phyloP scores from a whole-genome alignment of 2,113 vertebrate genomes.

The Geothlypis trichas region DNA sequence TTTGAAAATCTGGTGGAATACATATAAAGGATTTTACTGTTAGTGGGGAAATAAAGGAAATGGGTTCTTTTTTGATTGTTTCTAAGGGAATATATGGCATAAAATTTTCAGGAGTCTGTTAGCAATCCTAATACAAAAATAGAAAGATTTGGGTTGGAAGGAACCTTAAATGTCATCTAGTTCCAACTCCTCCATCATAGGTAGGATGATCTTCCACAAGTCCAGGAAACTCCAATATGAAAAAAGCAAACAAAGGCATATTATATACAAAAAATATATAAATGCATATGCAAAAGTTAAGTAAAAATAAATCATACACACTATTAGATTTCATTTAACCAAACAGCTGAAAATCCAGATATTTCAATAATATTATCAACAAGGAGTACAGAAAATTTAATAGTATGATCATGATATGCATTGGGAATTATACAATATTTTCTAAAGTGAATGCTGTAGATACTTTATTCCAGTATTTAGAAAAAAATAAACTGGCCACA shows the following conservation, averaged over 20 bases:
- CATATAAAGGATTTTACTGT: not conserved
- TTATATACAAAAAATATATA: not conserved
- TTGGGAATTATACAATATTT: not conserved
- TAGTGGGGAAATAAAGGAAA: not conserved
- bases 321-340: not conserved
- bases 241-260: not conserved
- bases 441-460: not conserved
- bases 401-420: not conserved
- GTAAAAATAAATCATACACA: not conserved
- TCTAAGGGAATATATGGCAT: not conserved
- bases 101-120: not conserved
- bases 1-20: not conserved
- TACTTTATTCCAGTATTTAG: not conserved
- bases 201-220: not conserved
- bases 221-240: not conserved
- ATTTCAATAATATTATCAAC: not conserved
- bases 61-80: not conserved
- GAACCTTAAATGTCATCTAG: not conserved
- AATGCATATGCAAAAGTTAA: not conserved
- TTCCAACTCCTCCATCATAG: not conserved
- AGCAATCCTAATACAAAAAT: not conserved
- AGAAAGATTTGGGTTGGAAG: not conserved
- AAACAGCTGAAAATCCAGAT: not conserved
- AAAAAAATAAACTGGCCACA: not conserved
- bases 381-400: not conserved